Base-by-base conservation (phyloP, 2,113 vertebrate genomes). In the Halcyon malimbica region DNA sequence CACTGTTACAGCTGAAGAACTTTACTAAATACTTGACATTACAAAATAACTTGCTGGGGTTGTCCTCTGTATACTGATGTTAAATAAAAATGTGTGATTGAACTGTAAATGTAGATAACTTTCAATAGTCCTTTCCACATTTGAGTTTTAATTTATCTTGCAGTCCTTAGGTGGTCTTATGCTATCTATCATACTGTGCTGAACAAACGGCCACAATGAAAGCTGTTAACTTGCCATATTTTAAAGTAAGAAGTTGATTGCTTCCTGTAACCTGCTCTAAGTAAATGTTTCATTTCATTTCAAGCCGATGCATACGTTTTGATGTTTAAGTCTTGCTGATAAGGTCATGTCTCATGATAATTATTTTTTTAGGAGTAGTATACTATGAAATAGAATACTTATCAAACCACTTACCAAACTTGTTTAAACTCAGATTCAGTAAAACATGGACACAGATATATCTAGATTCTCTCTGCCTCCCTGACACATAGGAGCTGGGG, bases 81-180 rank as follows among this genome's bases (percentile, higher is more conserved):
- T 94, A 96, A 98, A 97, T 98, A 97, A 98, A 97, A 91, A 89
- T 53, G 57, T 95, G 96, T 96, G 92, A 94, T 90, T 96, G 97
- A 97, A 91, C 83, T 95, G 84, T 96, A 96, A 94, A 97, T 85
- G 91, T 84, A 96, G 96, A 89, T 93, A 90, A 92, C 90, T 96
- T 96, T 96, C 93, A 70, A 59, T 93, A 95, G 93, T 97, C 94
- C 77, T 95, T 96, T 96, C 89, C 94, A 97, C 93, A 92, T 73
- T 80, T 83, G 50, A 97, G 88, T 88, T 96, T 85, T 93, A 92
- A 89, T 78, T 82, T 48, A 79, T 91, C 82, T 97, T 81, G 87
- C 93, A 91, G 83, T 70, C 78, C 44, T 69, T 94, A 94, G 93
- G 87, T 92, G 90, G 50, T 91, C 79, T 59, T 29, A 24, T 10